A percentile compares a stretch with the other conserved stretches of the same genome.
Conservation (phyloP, 1,140 invertebrate genomes). For the Eupeodes corollae region DNA sequence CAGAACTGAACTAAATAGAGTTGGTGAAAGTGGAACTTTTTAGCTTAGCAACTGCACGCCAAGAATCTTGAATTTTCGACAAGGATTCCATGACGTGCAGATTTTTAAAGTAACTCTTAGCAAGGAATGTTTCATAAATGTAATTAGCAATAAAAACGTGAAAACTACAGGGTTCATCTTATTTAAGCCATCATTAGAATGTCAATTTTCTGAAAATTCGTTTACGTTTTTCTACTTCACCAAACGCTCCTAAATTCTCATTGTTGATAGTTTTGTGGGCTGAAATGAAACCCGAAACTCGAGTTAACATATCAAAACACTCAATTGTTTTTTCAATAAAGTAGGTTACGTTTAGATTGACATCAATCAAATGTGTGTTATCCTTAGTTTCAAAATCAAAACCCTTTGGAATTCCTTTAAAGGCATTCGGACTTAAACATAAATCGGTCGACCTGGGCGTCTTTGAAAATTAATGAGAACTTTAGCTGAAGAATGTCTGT, state of each 20-base stretch:
- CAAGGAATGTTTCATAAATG: conserved; percentile 58
- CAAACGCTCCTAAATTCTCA: conserved; percentile 16
- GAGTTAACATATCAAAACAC: conserved; percentile 72
- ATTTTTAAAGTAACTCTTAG: conserved; percentile 45
- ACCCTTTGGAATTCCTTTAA: conserved; percentile 37
- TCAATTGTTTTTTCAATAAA: conserved; percentile 75
- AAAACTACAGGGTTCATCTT: conserved; percentile 52
- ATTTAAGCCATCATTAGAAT: conserved; percentile 46
- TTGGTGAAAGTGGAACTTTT: conserved; percentile 49
- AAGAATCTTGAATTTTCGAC: conserved; percentile 62
- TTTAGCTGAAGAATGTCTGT: conserved; percentile 51
- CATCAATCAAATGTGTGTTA: conserved; percentile 49
- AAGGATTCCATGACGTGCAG: conserved; percentile 51
- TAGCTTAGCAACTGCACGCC: conserved; percentile 57
- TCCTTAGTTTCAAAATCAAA: conserved; percentile 44
- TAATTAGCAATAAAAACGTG: conserved; percentile 66
- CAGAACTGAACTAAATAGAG: conserved; percentile 55
- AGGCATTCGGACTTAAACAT: conserved; percentile 37
- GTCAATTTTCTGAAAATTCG: conserved; percentile 62
- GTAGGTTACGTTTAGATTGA: conserved; percentile 56
- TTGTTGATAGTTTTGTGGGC: conserved; percentile 34
- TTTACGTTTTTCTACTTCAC: conserved; percentile 25
- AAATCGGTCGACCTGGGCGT: conserved; percentile 43
- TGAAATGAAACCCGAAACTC: conserved; percentile 71
- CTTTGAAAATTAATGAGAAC: conserved; percentile 42